Percentiles rank a stretch among this genome's conserved stretches.
Conservation (phyloP, 2,797 vertebrate genomes). For the Semotilus atromaculatus region DNA sequence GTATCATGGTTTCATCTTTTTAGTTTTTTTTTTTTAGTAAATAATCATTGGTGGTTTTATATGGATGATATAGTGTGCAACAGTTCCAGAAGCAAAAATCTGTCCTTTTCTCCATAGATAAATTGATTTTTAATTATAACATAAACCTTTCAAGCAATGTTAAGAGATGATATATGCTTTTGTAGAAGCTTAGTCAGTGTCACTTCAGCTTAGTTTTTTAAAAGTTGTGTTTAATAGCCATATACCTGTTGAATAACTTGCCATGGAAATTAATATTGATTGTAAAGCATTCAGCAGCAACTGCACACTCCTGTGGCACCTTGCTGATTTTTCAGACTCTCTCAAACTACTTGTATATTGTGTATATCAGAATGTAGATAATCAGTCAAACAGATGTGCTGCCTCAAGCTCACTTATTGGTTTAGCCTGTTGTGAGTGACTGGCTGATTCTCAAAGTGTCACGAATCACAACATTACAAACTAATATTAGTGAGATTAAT, state of each 20-base stretch:
- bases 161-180: neutral
- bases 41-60: neutral
- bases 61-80: neutral
- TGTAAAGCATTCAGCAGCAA: neutral
- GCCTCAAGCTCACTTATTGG: neutral
- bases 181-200: neutral
- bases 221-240: neutral
- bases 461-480: no score
- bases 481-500: no score
- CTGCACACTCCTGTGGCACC: neutral
- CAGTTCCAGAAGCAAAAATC: neutral
- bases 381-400: neutral
- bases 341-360: neutral
- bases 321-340: neutral
- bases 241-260: neutral
- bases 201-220: neutral
- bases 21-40: neutral
- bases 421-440: neutral
- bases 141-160: neutral
- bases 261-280: conserved; percentile 1
- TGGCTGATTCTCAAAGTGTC: neutral
- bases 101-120: neutral
- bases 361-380: neutral
- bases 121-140: neutral
- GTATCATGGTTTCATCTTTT: neutral